Evolutionary conservation across 2,797 vertebrate genomes (phyloP), one percentile per base, ranked within the genome.

Genomic region (Sparidentex hasta): DNA sequence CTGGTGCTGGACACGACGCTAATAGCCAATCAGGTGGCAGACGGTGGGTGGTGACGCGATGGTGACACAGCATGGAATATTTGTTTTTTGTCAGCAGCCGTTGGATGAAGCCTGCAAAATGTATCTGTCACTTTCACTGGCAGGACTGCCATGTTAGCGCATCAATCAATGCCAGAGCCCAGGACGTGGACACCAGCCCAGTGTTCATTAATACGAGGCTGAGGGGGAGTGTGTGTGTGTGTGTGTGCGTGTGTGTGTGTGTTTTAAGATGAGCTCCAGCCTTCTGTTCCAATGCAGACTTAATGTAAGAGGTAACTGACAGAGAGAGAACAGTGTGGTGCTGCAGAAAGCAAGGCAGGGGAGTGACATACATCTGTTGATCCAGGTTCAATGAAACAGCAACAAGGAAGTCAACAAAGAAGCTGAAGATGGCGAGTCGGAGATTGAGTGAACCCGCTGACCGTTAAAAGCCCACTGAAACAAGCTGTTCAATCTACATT

Each of bases 81-180:
- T 71, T 67, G 18, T 47, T 59, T 64, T 85, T 68, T 78, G 63
- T 64, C 74, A 81, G 86, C 78, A 78, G 78, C 57, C 18, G 52
- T 9, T 58, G 65, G 83, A 83, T 62, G 65, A 82, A 74, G 78
- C 52, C 80, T 81, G 78, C 12, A 0, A 80, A 86, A 87, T 85
- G 79, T 87, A 84, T 88, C 86, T 79, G 82, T 93, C 88, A 90
- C 88, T 87, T 90, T 63, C 65, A 73, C 82, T 85, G 79, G 74
- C 86, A 83, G 76, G 64, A 65, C 56, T 73, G 68, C 78, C 85
- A 71, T 69, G 86, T 73, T 77, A 55, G 71, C 41, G n/a, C 72
- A 92, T 93, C 89, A 87, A 90, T 94, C 92, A 93, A 44, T 74
- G 69, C 65, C 82, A 65, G 74, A 80, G 72, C 51, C 51, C 72